Evolutionary conservation across 2,888 invertebrate species (phyloP).

Genomic region (Drosophila leonis): DNA sequence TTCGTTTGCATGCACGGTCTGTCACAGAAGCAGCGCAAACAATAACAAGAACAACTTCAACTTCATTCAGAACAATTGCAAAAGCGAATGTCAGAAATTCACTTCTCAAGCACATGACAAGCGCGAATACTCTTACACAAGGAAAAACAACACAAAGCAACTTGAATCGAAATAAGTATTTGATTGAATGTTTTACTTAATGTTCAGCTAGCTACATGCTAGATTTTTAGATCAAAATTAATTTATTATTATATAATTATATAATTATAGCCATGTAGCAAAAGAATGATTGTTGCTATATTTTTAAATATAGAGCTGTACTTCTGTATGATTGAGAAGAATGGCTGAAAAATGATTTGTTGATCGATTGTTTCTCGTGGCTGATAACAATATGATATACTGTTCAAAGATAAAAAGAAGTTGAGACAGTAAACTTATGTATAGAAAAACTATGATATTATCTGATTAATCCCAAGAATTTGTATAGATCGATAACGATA

Average conservation of each 20-base stretch:
- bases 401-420: too few relatives aligned
- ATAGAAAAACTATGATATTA: neutral
- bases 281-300: too few relatives aligned
- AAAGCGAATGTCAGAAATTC: constrained; percentile 9
- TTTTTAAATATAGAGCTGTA: too few relatives aligned
- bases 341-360: too few relatives aligned
- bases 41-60: constrained; percentile 29
- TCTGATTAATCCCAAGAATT: too few relatives aligned
- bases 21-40: constrained; percentile 34
- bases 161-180: neutral
- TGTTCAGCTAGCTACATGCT: neutral
- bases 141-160: neutral
- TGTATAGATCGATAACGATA: too few relatives aligned
- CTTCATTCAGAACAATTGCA: constrained; percentile 51
- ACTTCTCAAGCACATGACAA: neutral
- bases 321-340: too few relatives aligned
- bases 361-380: too few relatives aligned
- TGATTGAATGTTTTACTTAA: neutral
- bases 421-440: neutral
- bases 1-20: constrained; percentile 81
- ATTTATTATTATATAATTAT: too few relatives aligned
- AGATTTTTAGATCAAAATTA: neutral
- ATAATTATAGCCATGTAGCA: too few relatives aligned
- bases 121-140: constrained; percentile 6
- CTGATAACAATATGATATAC: too few relatives aligned